Conservation (phyloP, 1,140 invertebrate genomes). For the Grapholita molesta region DNA sequence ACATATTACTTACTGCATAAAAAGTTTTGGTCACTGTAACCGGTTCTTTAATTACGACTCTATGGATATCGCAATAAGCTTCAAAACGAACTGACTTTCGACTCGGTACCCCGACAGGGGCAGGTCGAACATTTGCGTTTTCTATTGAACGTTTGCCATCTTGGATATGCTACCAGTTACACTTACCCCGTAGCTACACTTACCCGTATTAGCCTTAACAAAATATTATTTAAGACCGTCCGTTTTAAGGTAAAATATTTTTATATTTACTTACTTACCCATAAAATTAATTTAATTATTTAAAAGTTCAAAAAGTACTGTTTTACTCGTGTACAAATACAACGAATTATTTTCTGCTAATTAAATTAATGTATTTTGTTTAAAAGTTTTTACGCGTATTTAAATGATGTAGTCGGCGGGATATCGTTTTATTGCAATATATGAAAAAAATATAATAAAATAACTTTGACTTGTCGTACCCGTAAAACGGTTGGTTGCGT, state of each 20-base stretch:
- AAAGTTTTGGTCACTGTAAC: no score
- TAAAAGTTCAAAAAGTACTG: background rate
- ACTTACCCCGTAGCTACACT: no score
- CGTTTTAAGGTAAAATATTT: conserved; percentile 8
- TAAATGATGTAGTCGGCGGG: background rate
- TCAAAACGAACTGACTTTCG: no score
- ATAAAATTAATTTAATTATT: background rate
- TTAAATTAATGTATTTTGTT: background rate
- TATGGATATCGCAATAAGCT: no score
- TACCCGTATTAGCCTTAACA: no score
- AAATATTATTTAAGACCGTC: conserved; percentile 20
- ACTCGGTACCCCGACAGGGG: no score
- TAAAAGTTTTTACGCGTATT: background rate
- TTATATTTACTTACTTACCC: background rate
- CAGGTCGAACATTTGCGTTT: no score
- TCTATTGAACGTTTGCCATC: no score
- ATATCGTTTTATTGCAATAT: background rate
- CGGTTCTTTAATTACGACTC: no score
- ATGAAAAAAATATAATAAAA: background rate
- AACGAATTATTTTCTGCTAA: conserved; percentile 2
- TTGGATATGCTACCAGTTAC: no score
- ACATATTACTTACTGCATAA: no score
- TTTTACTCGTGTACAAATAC: background rate
- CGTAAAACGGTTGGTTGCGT: background rate
- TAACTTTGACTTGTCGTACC: background rate